These are phyloP conservation scores for Anguilla japonica DNA, from an alignment of 2,113 vertebrate genomes.

Conservation along the genomic window DNA sequence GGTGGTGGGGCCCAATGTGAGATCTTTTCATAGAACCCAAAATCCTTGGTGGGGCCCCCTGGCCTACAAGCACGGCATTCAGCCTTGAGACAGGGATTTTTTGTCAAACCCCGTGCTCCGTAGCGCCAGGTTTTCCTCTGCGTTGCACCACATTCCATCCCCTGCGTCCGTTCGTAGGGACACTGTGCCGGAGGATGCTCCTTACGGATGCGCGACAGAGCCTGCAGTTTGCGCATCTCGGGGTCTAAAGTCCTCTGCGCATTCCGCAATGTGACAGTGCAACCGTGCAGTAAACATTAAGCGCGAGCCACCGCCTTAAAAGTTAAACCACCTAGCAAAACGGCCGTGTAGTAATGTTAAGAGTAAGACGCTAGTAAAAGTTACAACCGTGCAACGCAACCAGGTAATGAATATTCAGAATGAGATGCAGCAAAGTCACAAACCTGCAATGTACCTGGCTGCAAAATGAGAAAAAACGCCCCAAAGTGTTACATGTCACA, in stretches of 20 bases:
- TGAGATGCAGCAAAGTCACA: background rate
- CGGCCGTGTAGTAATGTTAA: no score
- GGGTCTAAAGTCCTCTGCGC: background rate
- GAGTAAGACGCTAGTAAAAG: no score
- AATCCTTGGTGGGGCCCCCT: no score
- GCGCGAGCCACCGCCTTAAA: background rate
- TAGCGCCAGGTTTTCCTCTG: background rate
- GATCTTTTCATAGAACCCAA: no score
- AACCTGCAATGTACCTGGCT: background rate
- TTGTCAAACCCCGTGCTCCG: background rate
- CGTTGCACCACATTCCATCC: no score
- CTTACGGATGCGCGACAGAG: no score
- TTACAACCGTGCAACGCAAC: background rate
- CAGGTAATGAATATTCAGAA: background rate
- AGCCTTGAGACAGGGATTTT: background rate
- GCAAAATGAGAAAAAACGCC: background rate
- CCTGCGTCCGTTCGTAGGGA: background rate
- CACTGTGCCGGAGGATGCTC: background rate
- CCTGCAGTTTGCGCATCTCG: no score
- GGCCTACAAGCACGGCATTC: background rate
- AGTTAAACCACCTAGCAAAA: no score
- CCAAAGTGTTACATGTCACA: background rate
- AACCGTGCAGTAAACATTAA: background rate
- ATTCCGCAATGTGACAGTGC: background rate
- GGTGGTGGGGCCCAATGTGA: no score